Conservation (phyloP, 92 coral and sea anemone genomes). For the Pocillopora meandrina region DNA sequence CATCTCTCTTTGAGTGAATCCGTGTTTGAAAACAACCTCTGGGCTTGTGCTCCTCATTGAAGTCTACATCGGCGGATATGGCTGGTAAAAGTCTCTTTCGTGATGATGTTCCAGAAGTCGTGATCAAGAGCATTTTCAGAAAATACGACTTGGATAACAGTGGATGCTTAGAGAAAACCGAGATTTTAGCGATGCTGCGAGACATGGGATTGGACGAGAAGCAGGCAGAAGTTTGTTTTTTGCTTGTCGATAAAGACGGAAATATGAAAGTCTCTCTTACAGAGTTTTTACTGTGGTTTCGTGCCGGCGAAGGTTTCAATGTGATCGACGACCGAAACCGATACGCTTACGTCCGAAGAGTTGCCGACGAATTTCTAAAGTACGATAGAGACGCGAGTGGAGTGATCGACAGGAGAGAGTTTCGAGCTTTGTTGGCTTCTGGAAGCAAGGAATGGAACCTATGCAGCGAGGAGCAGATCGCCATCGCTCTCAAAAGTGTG, state of each 20-base stretch:
- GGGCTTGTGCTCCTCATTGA: background rate
- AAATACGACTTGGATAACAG: constrained; percentile 71
- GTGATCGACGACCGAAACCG: constrained; percentile 63
- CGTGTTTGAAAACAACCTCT: too few relatives aligned
- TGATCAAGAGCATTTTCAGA: constrained; percentile 66
- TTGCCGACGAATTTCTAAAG: constrained; percentile 70
- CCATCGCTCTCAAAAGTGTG: constrained; percentile 53
- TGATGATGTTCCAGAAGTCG: constrained; percentile 69
- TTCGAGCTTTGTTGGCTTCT: constrained; percentile 64
- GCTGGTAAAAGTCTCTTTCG: constrained; percentile 63
- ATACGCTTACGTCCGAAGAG: constrained; percentile 66
- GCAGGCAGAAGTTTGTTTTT: constrained; percentile 74
- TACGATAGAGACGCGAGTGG: constrained; percentile 76
- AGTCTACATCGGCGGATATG: constrained; percentile 12
- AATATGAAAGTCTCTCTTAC: constrained; percentile 60
- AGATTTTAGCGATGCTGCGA: constrained; percentile 51
- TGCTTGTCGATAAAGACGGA: constrained; percentile 85
- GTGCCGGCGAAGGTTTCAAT: constrained; percentile 66
- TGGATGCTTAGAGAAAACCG: constrained; percentile 57
- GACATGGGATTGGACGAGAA: constrained; percentile 66
- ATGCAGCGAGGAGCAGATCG: constrained; percentile 47
- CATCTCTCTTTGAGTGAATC: background rate
- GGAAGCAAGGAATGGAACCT: constrained; percentile 29
- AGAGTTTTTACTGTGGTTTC: constrained; percentile 74
- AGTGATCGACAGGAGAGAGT: constrained; percentile 67